These are phyloP conservation scores for Nixonia krombeini DNA, from an alignment of 1,140 invertebrate genomes.

Conservation along the genomic window DNA sequence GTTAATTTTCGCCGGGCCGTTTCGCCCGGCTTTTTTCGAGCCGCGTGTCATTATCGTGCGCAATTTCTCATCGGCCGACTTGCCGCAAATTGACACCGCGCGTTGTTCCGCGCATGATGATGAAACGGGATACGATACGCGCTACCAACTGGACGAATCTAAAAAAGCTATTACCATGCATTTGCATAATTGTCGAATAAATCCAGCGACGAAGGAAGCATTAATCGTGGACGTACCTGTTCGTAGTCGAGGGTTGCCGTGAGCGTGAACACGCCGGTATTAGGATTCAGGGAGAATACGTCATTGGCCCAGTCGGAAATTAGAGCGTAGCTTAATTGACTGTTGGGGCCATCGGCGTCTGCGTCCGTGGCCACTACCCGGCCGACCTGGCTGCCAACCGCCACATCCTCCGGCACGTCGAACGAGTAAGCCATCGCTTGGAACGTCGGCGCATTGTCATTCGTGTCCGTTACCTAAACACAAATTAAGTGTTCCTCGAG, in stretches of 20 bases:
- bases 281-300: slow-evolving; percentile 92
- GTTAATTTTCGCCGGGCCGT: slow-evolving; percentile 29
- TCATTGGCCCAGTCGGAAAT: slow-evolving; percentile 95
- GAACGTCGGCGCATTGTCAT: slow-evolving; percentile 95
- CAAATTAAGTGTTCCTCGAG: no score
- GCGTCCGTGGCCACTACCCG: slow-evolving; percentile 85
- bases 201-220: slow-evolving; percentile 41
- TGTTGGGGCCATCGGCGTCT: slow-evolving; percentile 87
- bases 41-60: background rate
- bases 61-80: background rate
- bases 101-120: background rate
- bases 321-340: slow-evolving; percentile 89
- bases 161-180: slow-evolving; percentile 28
- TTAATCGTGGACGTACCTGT: slow-evolving; percentile 76
- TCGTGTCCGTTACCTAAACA: slow-evolving; percentile 89
- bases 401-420: slow-evolving; percentile 88
- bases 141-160: background rate
- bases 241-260: slow-evolving; percentile 93
- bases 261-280: slow-evolving; percentile 89
- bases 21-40: background rate
- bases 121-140: slow-evolving; percentile 14
- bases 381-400: slow-evolving; percentile 85
- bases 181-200: slow-evolving; percentile 47
- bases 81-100: background rate
- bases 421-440: slow-evolving; percentile 88